Evolutionary conservation across 1,140 invertebrate genomes (phyloP), one percentile per base, ranked within the genome.

Genomic region (Amyelois transitella): DNA sequence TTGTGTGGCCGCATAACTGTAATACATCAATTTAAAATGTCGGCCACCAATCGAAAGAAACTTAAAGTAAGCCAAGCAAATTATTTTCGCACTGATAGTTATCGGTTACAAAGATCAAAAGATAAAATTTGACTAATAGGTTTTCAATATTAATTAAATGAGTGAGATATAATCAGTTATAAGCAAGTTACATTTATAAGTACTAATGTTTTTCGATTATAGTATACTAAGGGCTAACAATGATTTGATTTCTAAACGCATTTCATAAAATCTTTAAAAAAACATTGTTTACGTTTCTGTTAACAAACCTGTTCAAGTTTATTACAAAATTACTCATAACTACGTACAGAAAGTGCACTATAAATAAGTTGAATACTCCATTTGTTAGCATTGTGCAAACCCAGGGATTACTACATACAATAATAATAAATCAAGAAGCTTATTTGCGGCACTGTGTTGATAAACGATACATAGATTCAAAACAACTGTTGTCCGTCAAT

Each of bases 361-460:
- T 38, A 55, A 53, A 51, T 24, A 50, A 55, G 58, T 62, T 62
- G 59, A 64, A 60, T 57, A 38, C 45, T 25, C 47, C 28, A 57
- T 53, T 61, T 53, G 62, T 56, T 14, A 2, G 22, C n/a, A 38
- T 14, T 38, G 32, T 38, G 12, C 12, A 2, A n/a, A n/a, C n/a
- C n/a, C n/a, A n/a, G n/a, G n/a, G 32, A 2, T 38, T 1, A 38
- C n/a, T 28, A 12, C 12, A 28, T 12, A 17, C 38, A 24, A 32
- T 51, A 38, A 56, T 57, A 60, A 60, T 64, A 62, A 62, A 71
- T 66, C 64, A 67, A 69, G 58, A 69, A 69, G 64, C 55, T 63
- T 45, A 60, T 48, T 55, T 53, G 60, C 64, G 58, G 59, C 52
- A 56, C 51, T 60, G n/a, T 38, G 8, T 14, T 38, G 32, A 38